Percentiles rank a stretch among this genome's conserved stretches.
Conservation (phyloP, 2,797 vertebrate genomes). For the Furcifer pardalis region DNA sequence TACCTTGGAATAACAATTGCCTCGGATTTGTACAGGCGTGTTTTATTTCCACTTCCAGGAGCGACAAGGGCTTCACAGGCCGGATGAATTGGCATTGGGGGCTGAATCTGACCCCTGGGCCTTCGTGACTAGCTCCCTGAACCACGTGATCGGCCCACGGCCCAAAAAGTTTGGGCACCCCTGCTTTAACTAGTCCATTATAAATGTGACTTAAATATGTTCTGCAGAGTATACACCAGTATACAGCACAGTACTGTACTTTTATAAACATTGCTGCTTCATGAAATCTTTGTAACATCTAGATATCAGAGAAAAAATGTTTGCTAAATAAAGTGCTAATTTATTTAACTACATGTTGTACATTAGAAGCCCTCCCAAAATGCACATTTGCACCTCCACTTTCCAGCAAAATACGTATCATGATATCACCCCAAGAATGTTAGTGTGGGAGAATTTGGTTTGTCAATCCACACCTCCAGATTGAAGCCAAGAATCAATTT, state of each 20-base stretch:
- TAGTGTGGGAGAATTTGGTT: neutral
- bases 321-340: neutral
- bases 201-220: neutral
- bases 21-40: too few species aligned
- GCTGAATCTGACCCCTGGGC: too few species aligned
- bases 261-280: neutral
- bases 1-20: too few species aligned
- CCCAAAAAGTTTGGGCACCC: too few species aligned
- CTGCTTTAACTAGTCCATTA: too few species aligned
- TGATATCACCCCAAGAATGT: neutral
- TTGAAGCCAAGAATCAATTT: neutral
- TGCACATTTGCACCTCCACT: neutral
- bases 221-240: neutral
- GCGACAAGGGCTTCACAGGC: too few species aligned
- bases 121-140: too few species aligned
- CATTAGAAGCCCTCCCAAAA: neutral
- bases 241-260: too few species aligned
- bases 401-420: neutral
- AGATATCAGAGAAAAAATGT: neutral
- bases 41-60: too few species aligned
- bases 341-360: neutral
- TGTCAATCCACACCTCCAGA: neutral
- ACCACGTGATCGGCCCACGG: too few species aligned
- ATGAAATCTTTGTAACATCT: neutral
- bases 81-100: too few species aligned